Percentiles rank a stretch among this genome's conserved stretches.
Evolutionary conservation across 2,113 vertebrate genomes (phyloP).

Genomic region (Malurus melanocephalus): DNA sequence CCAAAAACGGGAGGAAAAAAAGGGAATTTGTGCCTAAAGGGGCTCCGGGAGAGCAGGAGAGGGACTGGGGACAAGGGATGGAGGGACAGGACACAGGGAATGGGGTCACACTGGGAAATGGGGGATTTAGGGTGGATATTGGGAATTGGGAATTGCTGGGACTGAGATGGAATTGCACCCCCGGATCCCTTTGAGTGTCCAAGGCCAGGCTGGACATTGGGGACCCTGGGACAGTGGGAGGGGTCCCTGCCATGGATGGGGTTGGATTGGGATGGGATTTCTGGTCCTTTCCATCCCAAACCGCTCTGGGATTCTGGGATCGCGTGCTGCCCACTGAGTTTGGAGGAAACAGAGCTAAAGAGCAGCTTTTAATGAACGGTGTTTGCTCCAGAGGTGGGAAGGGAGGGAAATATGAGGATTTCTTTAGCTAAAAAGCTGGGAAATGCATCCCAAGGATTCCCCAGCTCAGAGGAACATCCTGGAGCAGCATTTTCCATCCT

Average conservation of each 20-base stretch:
- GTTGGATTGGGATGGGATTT: too few relatives aligned
- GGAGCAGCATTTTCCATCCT: background rate
- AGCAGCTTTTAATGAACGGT: background rate
- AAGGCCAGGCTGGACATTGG: too few relatives aligned
- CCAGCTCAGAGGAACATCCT: background rate
- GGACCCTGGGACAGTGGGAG: too few relatives aligned
- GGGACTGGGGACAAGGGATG: background rate
- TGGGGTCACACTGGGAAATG: too few relatives aligned
- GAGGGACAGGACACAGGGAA: background rate
- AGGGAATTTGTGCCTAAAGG: background rate
- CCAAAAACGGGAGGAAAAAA: background rate
- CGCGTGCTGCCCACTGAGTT: fast-evolving
- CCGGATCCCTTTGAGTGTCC: too few relatives aligned
- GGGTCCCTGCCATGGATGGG: too few relatives aligned
- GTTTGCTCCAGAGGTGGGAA: background rate
- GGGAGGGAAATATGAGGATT: background rate
- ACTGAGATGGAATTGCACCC: too few relatives aligned
- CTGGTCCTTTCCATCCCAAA: too few relatives aligned
- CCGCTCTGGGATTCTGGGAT: background rate
- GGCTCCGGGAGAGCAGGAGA: background rate
- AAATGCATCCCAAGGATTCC: background rate
- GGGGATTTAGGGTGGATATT: too few relatives aligned
- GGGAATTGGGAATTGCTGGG: too few relatives aligned
- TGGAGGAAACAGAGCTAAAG: background rate
- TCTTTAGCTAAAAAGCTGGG: background rate